Evolutionary conservation across 2,797 vertebrate genomes (phyloP), one percentile per base, ranked within the genome.

Genomic region (Craterocephalus amniculus): DNA sequence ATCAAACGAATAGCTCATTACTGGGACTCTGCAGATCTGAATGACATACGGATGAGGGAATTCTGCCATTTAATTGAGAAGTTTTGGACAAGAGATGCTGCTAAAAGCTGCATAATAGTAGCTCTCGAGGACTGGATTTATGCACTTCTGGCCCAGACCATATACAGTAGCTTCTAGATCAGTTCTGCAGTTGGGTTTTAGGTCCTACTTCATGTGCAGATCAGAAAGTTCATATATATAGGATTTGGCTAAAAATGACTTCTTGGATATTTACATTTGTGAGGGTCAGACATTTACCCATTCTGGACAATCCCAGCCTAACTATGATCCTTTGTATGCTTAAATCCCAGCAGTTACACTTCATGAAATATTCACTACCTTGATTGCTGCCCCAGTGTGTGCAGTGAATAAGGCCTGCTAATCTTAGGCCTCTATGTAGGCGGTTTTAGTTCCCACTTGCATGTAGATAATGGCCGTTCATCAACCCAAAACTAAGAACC

Each of bases 161-260:
- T n/a, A n/a, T n/a, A n/a, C n/a, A n/a, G 29, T 29, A 52, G 73
- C 75, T 61, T 76, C 59, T 57, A 70, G 74, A 84, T 79, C 76
- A 66, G 26, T 71, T 63, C 38, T 61, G 54, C 79, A 89, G 78
- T 81, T 86, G 86, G 36, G 76, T 72, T 62, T 58, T 38, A 68
- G 64, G 71, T 67, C 32, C 70, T 32, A 48, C 59, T 18, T 73
- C 57, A 67, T 57, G 68, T 57, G 68, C 81, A 83, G 72, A 84
- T 84, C 68, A 74, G 54, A 31, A 31, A 32, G 56, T 78, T 72
- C 64, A 66, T 64, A n/a, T 78, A 58, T 52, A n/a, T 49, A 48
- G 63, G 66, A 14, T 26, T 64, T 6, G 7, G 74, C 64, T 26
- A 58, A 57, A 49, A 61, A 60, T 26, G 4, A 36, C 27, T 18